phyloP scores from a whole-genome alignment of 2,113 vertebrate genomes.

The Sebastes fasciatus region DNA sequence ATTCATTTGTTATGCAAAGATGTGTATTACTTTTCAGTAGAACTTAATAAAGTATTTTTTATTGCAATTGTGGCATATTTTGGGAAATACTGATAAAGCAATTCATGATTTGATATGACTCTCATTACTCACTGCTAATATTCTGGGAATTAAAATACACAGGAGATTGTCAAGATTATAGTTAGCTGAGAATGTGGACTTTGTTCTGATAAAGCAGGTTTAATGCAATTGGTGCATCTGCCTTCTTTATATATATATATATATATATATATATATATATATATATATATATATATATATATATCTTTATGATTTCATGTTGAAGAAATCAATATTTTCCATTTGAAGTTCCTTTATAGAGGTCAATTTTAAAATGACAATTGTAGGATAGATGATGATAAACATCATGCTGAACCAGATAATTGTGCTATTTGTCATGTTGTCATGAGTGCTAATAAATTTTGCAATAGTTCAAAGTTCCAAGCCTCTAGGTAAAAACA shows the following conservation, averaged over 20 bases:
- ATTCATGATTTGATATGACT: background rate
- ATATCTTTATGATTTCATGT: constrained; percentile 31
- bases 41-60: constrained; percentile 46
- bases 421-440: constrained; percentile 75
- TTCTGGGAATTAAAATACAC: background rate
- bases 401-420: constrained; percentile 64
- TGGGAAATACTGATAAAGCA: background rate
- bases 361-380: constrained; percentile 47
- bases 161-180: background rate
- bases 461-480: constrained; percentile 56
- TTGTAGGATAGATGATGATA: constrained; percentile 56
- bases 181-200: background rate
- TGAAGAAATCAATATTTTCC: constrained; percentile 62
- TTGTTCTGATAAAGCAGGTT: background rate
- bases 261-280: background rate
- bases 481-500: constrained; percentile 48
- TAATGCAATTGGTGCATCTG: background rate
- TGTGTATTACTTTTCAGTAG: background rate
- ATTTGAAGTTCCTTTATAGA: constrained; percentile 50
- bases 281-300: background rate
- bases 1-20: constrained; percentile 2
- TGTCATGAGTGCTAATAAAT: constrained; percentile 65
- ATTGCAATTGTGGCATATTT: background rate
- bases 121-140: background rate
- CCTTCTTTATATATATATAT: background rate